Percentiles rank a stretch among this genome's conserved stretches.
phyloP scores from a whole-genome alignment of 2,113 vertebrate genomes.

The Ageneiosus marmoratus region DNA sequence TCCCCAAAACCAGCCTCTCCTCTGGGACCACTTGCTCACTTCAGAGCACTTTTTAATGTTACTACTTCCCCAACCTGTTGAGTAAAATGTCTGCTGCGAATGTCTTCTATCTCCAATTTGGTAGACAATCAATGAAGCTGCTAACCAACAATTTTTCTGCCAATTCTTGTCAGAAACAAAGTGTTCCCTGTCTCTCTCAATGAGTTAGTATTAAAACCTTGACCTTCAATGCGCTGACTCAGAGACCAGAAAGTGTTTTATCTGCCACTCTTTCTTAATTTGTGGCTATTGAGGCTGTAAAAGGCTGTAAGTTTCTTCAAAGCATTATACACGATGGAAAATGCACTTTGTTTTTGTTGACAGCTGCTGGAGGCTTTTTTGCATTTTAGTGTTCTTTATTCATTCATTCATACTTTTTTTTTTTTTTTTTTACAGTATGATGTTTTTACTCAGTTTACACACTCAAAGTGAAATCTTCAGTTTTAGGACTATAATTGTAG shows the following conservation, averaged over 20 bases:
- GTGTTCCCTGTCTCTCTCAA: constrained; percentile 9
- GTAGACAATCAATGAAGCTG: constrained; percentile 11
- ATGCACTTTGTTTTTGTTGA: constrained; percentile 4
- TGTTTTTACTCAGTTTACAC: background rate
- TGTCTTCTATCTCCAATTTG: constrained; percentile 30
- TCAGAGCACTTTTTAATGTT: background rate
- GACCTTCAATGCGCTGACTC: constrained; percentile 14
- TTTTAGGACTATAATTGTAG: constrained; percentile 1
- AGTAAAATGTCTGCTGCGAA: constrained; percentile 14
- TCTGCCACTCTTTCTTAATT: background rate
- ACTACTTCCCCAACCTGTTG: background rate
- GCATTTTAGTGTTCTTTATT: background rate
- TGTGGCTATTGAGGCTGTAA: background rate
- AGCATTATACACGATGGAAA: constrained; percentile 10
- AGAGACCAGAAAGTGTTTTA: constrained; percentile 10
- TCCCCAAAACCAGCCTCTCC: background rate
- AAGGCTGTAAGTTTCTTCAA: background rate
- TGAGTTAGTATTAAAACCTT: constrained; percentile 31
- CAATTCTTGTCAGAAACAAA: constrained; percentile 2
- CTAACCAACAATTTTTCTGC: constrained; percentile 27
- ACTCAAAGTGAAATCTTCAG: background rate
- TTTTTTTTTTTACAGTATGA: background rate
- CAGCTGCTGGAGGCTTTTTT: constrained; percentile 12
- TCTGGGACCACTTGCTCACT: background rate
- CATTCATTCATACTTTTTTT: background rate